Evolutionary conservation across 2,113 vertebrate species (phyloP), one percentile per base, ranked within the genome.

Genomic region (Austrofundulus limnaeus): DNA sequence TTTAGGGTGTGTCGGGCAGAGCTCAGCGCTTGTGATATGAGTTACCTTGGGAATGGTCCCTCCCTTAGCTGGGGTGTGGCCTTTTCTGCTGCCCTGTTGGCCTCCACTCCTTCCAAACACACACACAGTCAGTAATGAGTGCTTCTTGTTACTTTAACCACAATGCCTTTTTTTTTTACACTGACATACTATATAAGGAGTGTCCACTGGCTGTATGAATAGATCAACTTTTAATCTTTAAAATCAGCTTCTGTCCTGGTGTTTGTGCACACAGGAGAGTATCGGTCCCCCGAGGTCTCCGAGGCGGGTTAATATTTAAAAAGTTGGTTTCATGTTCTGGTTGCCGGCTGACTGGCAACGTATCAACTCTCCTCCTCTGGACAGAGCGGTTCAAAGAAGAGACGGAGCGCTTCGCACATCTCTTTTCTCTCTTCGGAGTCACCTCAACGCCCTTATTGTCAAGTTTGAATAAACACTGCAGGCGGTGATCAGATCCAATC

Each of bases 281-380:
- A 1, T 73, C 25, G 42, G 49, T 58, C 24, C 58, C 64, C 38
- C 47, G 21, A 37, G 42, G 66, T 68, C 70, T 60, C 45, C 24
- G 63, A 57, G 46, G 19, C 43, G 65, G 78, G 89, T 92, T 91
- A 92, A 93, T 93, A 92, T 92, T 92, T 93, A 83, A 92, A 88
- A 77, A 82, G 86, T 39, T 21, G 78, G 91, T 92, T 69, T 92
- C 90, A 72, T 85, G 88, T 93, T 92, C 88, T 34, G 48, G 16
- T 64, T 56, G 70, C 60, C 66, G 66, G 75, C 66, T 66, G 58
- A 78, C 65, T 74, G 60, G 60, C 82, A 76, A 54, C 52, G 34
- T 66, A 74, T 85, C 61, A 69, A 14, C 64, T 63, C 62, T 57
- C 67, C 61, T 59, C 69, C 41, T 21, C 39, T 46, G 3, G 1